Evolutionary conservation across 2,113 vertebrate genomes (phyloP).

Genomic region (cattle (Bos taurus)): ARS-UCD2.0 NC_037348.1:8025501-8026000

Average conservation of each 20-base stretch:
- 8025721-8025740: neutral
- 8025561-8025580: constrained; percentile 91
- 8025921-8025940: constrained; percentile 6
- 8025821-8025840: constrained; percentile 27
- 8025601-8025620: neutral
- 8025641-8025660: constrained; percentile 15
- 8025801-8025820: neutral
- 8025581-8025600: neutral
- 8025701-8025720: neutral
- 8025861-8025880: constrained; percentile 20
- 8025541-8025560: constrained; percentile 96
- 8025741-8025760: neutral
- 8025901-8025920: constrained; percentile 28
- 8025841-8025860: constrained; percentile 18
- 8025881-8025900: constrained; percentile 71
- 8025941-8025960: constrained; percentile 22
- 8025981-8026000: neutral
- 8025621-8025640: neutral
- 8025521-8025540: constrained; percentile 93
- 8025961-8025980: neutral
- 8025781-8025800: neutral
- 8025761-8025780: constrained; percentile 18
- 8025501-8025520: constrained; percentile 95
- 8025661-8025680: neutral
- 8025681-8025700: neutral